Base-by-base conservation (phyloP, 2,797 vertebrate species). In the Discoglossus pictus region DNA sequence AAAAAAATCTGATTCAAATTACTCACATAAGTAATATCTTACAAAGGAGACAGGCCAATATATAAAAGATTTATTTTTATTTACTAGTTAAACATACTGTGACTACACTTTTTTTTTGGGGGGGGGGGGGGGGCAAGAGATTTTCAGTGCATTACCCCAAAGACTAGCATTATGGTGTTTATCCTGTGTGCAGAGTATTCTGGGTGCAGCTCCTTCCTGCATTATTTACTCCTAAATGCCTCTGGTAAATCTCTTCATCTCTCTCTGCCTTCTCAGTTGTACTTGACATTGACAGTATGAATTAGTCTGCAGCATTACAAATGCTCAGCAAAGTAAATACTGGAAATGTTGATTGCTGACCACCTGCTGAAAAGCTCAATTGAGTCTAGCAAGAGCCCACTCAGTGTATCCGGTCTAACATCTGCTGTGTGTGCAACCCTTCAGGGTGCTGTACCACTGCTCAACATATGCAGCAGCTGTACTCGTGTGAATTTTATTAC, bases 261-360 rank as follows among this genome's bases (percentile, higher is more conserved):
- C 35, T 60, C 46, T 60, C 36, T 27, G 36, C 13, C 24, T 42
- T 36, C 35, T 59, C 38, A 15, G 23, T 48, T 40, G 16, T 38
- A 59, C 35, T 67, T 67, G 65, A 52, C 65, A 52, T n/a, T n/a
- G n/a, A 60, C 38, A 59, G 10, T 21, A 40, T 23, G 59, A 47
- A 39, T 70, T 70, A 56, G 67, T 70, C 51, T 31, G 4, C 27
- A 63, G 42, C 42, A 52, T 63, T 71, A 58, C 60, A 64, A 42
- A 71, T 62, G 55, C 67, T 69, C 60, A 15, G 36, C 36, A 67
- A 55, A 44, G 60, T 50, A 71, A 61, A 64, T 58, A 64, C 52
- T 71, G 68, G 68, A 71, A 71, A 71, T 51, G 63, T 44, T 71
- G 68, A 71, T 64, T 71, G 36, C 43, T 13, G 44, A 56, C 60